phyloP scores from a whole-genome alignment of 2,113 vertebrate genomes.

The Eolophus roseicapilla region DNA sequence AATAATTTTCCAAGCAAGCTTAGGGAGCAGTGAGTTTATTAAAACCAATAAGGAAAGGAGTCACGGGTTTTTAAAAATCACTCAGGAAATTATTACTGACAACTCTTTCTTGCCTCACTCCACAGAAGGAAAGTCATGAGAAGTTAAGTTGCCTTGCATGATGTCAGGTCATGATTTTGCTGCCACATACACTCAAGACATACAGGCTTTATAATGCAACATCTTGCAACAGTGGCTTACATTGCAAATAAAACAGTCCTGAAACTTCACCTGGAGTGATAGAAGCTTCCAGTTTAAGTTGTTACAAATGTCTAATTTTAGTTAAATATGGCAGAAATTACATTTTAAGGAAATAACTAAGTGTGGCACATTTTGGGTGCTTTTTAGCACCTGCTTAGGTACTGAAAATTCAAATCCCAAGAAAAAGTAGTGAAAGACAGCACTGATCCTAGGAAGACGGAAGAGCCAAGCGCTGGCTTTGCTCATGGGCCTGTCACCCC shows the following conservation, averaged over 20 bases:
- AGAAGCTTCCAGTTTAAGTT: not conserved
- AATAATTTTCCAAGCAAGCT: conserved; percentile 76
- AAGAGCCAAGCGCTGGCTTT: accelerated
- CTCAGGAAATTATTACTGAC: conserved; percentile 68
- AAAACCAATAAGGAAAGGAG: conserved; percentile 70
- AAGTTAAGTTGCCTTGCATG: not conserved
- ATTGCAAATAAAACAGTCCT: not conserved
- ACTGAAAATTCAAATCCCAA: not conserved
- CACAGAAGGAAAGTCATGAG: not conserved
- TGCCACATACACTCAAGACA: not conserved
- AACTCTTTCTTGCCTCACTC: conserved; percentile 36
- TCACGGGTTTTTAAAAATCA: conserved; percentile 68
- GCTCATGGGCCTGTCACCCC: accelerated
- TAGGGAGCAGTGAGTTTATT: conserved; percentile 73
- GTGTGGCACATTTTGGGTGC: not conserved
- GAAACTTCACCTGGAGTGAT: not conserved
- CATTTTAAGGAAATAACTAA: not conserved
- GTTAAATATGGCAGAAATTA: not conserved
- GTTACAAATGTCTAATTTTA: not conserved
- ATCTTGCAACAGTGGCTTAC: not conserved
- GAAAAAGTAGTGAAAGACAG: not conserved
- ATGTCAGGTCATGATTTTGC: not conserved
- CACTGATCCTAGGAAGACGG: accelerated
- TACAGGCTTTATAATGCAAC: too few relatives aligned
- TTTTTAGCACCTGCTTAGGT: not conserved